Evolutionary conservation across 2,888 invertebrate genomes (phyloP).

Genomic region (Drosophila macrospina): DNA sequence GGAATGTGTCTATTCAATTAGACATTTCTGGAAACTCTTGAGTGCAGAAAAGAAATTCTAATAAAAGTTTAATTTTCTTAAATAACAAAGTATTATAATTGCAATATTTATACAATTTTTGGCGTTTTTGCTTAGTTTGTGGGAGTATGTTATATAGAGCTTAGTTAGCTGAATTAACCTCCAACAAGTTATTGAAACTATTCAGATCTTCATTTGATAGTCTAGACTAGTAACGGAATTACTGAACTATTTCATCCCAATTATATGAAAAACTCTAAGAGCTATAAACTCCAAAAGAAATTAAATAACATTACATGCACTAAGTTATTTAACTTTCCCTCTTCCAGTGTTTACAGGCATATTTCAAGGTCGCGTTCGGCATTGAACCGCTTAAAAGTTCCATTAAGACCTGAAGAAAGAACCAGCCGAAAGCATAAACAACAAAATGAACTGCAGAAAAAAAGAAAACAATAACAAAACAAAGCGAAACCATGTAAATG

Average conservation of each 20-base stretch:
- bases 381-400: constrained; percentile 33
- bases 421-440: constrained; percentile 39
- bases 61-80: too few species aligned
- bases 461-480: constrained; percentile 20
- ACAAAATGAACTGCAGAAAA: constrained; percentile 19
- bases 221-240: background rate
- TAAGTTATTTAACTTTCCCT: constrained; percentile 60
- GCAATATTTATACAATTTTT: too few species aligned
- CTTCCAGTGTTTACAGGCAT: constrained; percentile 9
- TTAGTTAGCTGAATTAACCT: too few species aligned
- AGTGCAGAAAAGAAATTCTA: too few species aligned
- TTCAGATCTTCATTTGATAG: background rate
- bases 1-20: background rate
- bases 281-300: constrained; percentile 33
- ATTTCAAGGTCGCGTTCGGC: constrained; percentile 59
- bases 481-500: constrained; percentile 49
- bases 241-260: background rate
- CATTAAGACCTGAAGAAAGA: constrained; percentile 56
- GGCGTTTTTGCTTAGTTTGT: too few species aligned
- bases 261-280: background rate
- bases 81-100: too few species aligned
- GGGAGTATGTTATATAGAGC: too few species aligned
- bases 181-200: too few species aligned
- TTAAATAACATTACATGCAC: constrained; percentile 56
- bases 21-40: too few species aligned